Percentiles rank a stretch among this genome's conserved stretches.
Evolutionary conservation across 2,888 invertebrate species (phyloP).

Genomic region (Latrodectus elegans): DNA sequence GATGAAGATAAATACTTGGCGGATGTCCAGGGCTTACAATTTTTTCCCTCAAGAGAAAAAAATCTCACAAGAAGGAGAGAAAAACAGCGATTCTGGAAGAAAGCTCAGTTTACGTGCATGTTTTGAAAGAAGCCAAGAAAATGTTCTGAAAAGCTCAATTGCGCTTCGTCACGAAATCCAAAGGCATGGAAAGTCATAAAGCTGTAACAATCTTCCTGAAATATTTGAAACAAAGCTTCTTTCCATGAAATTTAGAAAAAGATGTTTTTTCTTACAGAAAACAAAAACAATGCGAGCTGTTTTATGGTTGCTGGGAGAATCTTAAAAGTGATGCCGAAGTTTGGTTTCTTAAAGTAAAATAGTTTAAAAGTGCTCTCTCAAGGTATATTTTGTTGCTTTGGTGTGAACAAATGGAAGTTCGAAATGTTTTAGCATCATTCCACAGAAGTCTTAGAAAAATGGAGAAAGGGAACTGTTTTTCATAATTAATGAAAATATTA

Average conservation of each 20-base stretch:
- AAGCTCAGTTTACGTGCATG: conserved; percentile 10
- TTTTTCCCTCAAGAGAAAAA: not conserved
- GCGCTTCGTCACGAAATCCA: not conserved
- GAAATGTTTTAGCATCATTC: too few species aligned
- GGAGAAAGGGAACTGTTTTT: too few species aligned
- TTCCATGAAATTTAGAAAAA: not conserved
- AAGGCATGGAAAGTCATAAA: not conserved
- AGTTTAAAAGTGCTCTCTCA: too few species aligned
- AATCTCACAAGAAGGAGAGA: not conserved
- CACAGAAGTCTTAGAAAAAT: too few species aligned
- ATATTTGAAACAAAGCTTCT: not conserved
- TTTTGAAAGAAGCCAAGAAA: conserved; percentile 7
- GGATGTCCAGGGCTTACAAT: not conserved
- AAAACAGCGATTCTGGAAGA: not conserved
- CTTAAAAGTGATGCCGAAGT: too few species aligned
- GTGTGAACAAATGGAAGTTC: too few species aligned
- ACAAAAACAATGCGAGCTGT: too few species aligned
- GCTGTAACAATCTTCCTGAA: not conserved
- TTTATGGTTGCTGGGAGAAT: too few species aligned
- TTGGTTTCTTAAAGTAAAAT: too few species aligned
- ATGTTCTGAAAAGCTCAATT: not conserved
- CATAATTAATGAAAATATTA: too few species aligned
- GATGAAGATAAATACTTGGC: not conserved
- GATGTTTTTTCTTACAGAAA: too few species aligned
- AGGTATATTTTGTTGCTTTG: too few species aligned